A percentile compares a stretch with the other conserved stretches of the same genome.
Evolutionary conservation across 1,140 invertebrate species (phyloP).

Genomic region (Oscheius sp.): DNA sequence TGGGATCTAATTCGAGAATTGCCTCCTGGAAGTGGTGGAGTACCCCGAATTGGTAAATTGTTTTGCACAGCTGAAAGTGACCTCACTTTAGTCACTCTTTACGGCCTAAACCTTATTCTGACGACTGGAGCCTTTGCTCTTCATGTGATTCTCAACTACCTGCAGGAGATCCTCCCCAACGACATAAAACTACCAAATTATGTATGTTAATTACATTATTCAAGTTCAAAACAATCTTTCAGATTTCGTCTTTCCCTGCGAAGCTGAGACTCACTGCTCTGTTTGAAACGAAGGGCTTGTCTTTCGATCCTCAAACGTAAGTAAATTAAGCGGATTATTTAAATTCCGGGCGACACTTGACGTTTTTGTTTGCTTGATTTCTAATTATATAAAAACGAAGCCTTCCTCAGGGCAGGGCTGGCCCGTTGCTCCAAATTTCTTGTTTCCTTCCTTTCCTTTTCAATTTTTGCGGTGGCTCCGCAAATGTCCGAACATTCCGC

Average conservation of each 20-base stretch:
- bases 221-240: conserved; percentile 7
- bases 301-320: conserved; percentile 47
- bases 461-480: too few relatives aligned
- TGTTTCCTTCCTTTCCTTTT: too few relatives aligned
- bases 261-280: conserved; percentile 14
- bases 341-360: too few relatives aligned
- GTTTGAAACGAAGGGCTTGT: conserved; percentile 39
- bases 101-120: conserved; percentile 29
- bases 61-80: background rate
- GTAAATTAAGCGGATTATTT: conserved; percentile 10
- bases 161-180: conserved; percentile 23
- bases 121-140: conserved; percentile 17
- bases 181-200: conserved; percentile 34
- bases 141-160: conserved; percentile 12
- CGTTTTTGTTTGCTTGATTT: too few relatives aligned
- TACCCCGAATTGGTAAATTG: conserved; percentile 47
- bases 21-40: conserved; percentile 47
- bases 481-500: too few relatives aligned
- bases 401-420: too few relatives aligned
- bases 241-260: conserved; percentile 32
- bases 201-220: conserved; percentile 12
- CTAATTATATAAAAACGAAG: too few relatives aligned
- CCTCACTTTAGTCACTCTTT: conserved; percentile 39
- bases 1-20: conserved; percentile 43
- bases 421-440: too few relatives aligned